phyloP scores from a whole-genome alignment of 1,140 invertebrate species.

The Meloidogyne exigua region DNA sequence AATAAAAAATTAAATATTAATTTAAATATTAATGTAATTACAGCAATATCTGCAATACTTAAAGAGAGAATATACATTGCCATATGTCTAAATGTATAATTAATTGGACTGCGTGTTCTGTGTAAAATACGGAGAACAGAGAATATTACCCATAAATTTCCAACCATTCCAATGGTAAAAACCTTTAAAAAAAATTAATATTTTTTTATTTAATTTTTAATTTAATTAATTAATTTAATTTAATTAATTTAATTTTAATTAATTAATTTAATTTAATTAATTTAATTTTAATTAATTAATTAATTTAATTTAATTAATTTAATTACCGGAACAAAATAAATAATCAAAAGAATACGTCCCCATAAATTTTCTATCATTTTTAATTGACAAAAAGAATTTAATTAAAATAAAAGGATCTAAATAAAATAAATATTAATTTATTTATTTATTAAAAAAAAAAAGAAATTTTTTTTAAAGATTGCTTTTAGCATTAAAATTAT shows the following conservation, averaged over 20 bases:
- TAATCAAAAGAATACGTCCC: constrained; percentile 37
- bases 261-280: too few species aligned
- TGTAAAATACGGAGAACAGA: constrained; percentile 40
- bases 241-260: constrained; percentile 41
- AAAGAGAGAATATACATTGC: constrained; percentile 45
- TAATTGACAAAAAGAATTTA: neutral
- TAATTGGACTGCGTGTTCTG: constrained; percentile 35
- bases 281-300: too few species aligned
- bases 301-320: constrained; percentile 31
- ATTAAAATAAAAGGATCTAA: neutral
- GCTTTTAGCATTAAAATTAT: too few species aligned
- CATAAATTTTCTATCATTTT: constrained; percentile 34
- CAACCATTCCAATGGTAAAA: neutral
- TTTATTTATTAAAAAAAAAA: neutral
- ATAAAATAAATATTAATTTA: neutral
- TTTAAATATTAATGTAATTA: constrained; percentile 17
- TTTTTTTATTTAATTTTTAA: neutral
- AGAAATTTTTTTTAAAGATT: too few species aligned
- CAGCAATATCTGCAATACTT: constrained; percentile 48
- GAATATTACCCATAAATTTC: constrained; percentile 29
- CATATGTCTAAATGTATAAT: constrained; percentile 48
- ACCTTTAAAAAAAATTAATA: neutral
- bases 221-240: constrained; percentile 18
- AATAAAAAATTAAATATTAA: neutral
- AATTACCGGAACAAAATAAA: constrained; percentile 48